phyloP scores from a whole-genome alignment of 2,888 invertebrate species.

The Cerastoderma edule region DNA sequence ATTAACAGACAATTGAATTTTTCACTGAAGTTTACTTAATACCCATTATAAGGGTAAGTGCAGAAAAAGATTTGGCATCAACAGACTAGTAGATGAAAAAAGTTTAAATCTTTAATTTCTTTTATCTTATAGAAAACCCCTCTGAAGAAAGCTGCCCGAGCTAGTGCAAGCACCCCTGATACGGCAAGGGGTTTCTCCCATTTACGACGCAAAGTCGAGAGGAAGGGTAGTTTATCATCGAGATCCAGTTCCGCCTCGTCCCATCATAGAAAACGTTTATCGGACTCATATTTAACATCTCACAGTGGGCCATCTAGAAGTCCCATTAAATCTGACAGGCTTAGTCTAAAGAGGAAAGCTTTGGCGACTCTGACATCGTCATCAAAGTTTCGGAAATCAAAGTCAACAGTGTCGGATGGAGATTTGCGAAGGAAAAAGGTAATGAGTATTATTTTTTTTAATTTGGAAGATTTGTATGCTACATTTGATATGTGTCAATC shows the following conservation, averaged over 20 bases:
- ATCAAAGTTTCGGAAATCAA: conserved; percentile 32
- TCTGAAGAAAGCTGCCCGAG: conserved; percentile 75
- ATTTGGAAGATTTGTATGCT: not conserved
- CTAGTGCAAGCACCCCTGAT: conserved; percentile 79
- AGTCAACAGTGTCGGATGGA: conserved; percentile 41
- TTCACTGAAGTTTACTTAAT: too few relatives aligned
- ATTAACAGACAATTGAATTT: too few relatives aligned
- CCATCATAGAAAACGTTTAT: conserved; percentile 50
- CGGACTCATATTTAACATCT: conserved; percentile 57
- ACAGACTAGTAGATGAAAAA: too few relatives aligned
- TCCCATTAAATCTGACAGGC: conserved; percentile 34
- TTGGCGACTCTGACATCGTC: conserved; percentile 61
- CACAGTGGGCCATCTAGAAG: conserved; percentile 29
- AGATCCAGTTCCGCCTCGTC: conserved; percentile 42
- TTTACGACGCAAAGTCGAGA: conserved; percentile 62
- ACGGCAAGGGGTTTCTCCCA: conserved; percentile 77
- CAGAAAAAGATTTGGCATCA: too few relatives aligned
- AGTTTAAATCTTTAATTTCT: too few relatives aligned
- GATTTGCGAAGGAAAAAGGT: conserved; percentile 52
- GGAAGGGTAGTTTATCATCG: conserved; percentile 29
- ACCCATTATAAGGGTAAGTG: too few relatives aligned
- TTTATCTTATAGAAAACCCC: conserved; percentile 54
- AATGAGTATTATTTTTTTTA: not conserved
- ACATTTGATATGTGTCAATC: too few relatives aligned
- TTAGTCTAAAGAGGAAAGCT: conserved; percentile 63